These are phyloP conservation scores for Limnodromus scolopaceus DNA, from an alignment of 2,797 vertebrate species.

Conservation along the genomic window DNA sequence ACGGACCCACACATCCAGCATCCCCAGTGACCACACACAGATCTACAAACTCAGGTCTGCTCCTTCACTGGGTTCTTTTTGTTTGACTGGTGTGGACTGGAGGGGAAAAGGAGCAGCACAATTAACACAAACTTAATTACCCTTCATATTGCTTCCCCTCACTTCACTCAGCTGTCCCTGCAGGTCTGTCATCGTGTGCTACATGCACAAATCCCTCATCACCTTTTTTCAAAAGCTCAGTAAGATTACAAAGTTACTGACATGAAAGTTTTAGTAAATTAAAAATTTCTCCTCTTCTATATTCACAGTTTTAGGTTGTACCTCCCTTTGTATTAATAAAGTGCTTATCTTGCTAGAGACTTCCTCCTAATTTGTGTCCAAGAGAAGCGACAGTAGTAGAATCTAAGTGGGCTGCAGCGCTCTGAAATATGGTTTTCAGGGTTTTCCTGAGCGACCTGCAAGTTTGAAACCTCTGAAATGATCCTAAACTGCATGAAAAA, in stretches of 20 bases:
- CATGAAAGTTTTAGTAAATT: background rate
- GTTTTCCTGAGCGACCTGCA: background rate
- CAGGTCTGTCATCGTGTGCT: too few relatives aligned
- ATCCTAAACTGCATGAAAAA: background rate
- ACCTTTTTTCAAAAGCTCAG: background rate
- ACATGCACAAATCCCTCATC: background rate
- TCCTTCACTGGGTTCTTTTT: accelerated
- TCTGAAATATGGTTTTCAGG: background rate
- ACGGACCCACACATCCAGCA: background rate
- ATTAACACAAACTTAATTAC: background rate
- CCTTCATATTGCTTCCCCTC: background rate
- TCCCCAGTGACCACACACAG: accelerated
- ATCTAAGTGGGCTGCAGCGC: background rate
- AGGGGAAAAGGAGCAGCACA: background rate
- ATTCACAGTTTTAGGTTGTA: background rate
- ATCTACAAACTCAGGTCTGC: background rate
- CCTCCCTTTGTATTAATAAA: background rate
- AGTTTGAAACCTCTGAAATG: background rate
- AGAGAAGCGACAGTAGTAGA: background rate
- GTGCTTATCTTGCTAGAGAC: background rate
- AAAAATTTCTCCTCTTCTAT: background rate
- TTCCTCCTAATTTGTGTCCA: background rate
- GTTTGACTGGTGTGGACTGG: background rate
- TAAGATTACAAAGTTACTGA: background rate
- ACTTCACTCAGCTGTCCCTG: background rate